Base-by-base conservation (phyloP, 2,888 invertebrate genomes). In the Stenoptilia bipunctidactyla region DNA sequence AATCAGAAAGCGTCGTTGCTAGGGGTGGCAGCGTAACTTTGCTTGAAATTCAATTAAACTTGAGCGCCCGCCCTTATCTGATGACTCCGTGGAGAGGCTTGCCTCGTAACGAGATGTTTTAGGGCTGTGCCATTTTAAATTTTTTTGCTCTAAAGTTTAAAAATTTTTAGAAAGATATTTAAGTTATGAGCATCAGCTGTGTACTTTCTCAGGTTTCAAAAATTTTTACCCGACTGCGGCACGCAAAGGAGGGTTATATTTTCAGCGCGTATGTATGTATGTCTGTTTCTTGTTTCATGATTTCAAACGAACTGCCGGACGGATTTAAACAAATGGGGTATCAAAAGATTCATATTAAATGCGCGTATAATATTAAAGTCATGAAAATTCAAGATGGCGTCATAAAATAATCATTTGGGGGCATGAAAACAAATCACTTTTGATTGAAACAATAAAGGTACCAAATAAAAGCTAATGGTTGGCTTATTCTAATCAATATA, bases 1-100 rank as follows among this genome's bases (percentile, higher is more conserved):
- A 80, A 80, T 80, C 77, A 76, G 61, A 60, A 65, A 57, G 56
- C 57, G 43, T 56, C 54, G 55, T 52, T 56, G 50, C 55, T 56
- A 62, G 70, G 73, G 77, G 76, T 69, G 74, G 66, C 56, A 49
- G 56, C 56, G 75, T 74, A 80, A 80, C 77, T 82, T 80, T 76
- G 69, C 58, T 66, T 65, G 65, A 60, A 67, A 77, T 80, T 80
- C 82, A 82, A 82, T 82, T 82, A 80, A 82, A 82, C 79, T 82
- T 80, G 76, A 71, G 70, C 75, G 66, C 66, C 75, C 72, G 61
- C 74, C 67, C 70, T 79, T 77, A 79, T 82, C 82, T 76, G 82
- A 79, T 82, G 65, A 61, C 66, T 67, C 74, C 70, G 69, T 66
- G 66, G 76, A 76, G 72, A 64, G 72, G 62, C 56, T 56, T 55